Evolutionary conservation across 2,888 invertebrate genomes (phyloP).

Genomic region (Xanthorhoe designata): DNA sequence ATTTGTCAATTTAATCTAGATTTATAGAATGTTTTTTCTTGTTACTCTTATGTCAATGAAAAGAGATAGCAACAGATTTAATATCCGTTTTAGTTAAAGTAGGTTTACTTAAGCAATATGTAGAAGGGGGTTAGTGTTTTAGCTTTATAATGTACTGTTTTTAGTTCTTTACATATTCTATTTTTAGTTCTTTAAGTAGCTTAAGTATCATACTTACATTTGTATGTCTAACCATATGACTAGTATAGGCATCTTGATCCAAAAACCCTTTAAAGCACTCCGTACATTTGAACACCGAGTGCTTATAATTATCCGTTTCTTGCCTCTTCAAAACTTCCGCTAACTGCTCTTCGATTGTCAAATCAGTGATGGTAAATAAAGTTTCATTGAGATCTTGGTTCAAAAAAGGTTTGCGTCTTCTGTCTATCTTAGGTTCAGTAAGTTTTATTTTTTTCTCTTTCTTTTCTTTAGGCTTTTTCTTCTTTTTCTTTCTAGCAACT

Average conservation of each 20-base stretch:
- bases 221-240: slow-evolving; percentile 68
- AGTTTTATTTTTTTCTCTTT: slow-evolving; percentile 22
- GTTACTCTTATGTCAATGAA: too few relatives aligned
- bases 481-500: slow-evolving; percentile 28
- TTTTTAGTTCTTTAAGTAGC: too few relatives aligned
- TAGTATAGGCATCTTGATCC: slow-evolving; percentile 64
- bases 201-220: slow-evolving; percentile 68
- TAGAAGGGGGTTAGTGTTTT: too few relatives aligned
- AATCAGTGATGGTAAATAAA: slow-evolving; percentile 62
- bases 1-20: too few relatives aligned
- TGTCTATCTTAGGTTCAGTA: slow-evolving; percentile 22
- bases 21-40: too few relatives aligned
- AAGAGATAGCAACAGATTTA: too few relatives aligned
- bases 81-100: too few relatives aligned
- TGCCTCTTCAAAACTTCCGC: slow-evolving; percentile 67
- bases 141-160: too few relatives aligned
- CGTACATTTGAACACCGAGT: slow-evolving; percentile 64
- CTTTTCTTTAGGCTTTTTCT: slow-evolving; percentile 11
- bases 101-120: too few relatives aligned
- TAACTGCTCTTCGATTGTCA: slow-evolving; percentile 73
- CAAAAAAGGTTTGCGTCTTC: slow-evolving; percentile 17
- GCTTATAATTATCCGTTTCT: slow-evolving; percentile 62
- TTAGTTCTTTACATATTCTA: too few relatives aligned
- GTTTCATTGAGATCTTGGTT: slow-evolving; percentile 57
- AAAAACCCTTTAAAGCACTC: slow-evolving; percentile 70